Base-by-base conservation (phyloP, 1,140 invertebrate genomes). In the Caenorhabditis briggsae region DNA sequence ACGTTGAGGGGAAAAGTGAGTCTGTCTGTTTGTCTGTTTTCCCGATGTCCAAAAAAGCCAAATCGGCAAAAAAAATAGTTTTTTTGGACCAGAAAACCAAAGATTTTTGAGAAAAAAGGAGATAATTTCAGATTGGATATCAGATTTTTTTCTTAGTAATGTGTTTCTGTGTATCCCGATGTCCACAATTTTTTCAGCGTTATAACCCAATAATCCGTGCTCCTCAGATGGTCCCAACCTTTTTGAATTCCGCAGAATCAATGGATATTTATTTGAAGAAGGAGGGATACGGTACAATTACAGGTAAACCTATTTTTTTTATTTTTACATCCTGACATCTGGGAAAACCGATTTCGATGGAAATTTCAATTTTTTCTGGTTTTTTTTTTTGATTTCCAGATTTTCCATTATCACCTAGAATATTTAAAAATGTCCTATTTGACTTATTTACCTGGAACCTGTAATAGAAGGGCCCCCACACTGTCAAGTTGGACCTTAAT, bases 191-290 rank as follows among this genome's bases (percentile, higher is more conserved):
- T 33, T 25, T 82, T 9, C 64, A 85, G 84, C 33, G 61, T 5
- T 85, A 56, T 18, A 78, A 82, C 23, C 50, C 84, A 55, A 82
- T 70, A 8, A 55, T 85, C 2, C 84, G 64, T 20, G 48, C 53
- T 16, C 59, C 58, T 8, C 78, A 85, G 41, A n/a, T 64, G 18
- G 33, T 46, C 8, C 65, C 53, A 20, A 55, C 43, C 7, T 85
- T 85, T 65, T 25, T 85, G 48, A 53, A 85, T 50, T 85, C 84
- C 11, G 84, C 84, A 3, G 84, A 85, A 64, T 46, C 33, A 2
- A 85, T 85, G 84, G 84, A 85, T 23, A 85, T 85, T 41, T 85
- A 85, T 48, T 53, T 85, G 65, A 85, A 85, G 41, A 70, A 85
- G 20, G 84, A 85, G 50, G 84, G 84, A 74, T 85, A 78, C 20